Conservation (phyloP, 2,888 invertebrate species). For the Torymus auratus region DNA sequence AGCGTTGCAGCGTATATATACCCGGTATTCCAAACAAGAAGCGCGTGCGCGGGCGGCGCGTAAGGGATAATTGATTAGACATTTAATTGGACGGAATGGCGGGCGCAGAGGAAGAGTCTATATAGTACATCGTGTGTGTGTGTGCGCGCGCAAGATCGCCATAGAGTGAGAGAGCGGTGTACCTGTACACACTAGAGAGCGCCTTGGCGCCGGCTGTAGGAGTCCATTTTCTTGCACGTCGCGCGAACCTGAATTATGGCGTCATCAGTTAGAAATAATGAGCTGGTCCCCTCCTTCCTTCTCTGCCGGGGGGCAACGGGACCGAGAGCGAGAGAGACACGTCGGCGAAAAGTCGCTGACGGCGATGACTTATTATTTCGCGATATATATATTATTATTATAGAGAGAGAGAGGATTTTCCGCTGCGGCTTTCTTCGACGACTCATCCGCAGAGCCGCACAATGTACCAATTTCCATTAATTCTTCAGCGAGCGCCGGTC, state of each 20-base stretch:
- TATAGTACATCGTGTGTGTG: too few relatives aligned
- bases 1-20: neutral
- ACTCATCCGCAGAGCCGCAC: neutral
- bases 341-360: slow-evolving; percentile 67
- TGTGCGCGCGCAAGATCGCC: too few relatives aligned
- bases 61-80: slow-evolving; percentile 67
- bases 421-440: neutral
- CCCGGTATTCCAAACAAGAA: slow-evolving; percentile 7
- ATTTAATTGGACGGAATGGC: slow-evolving; percentile 68
- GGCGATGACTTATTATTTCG: slow-evolving; percentile 70
- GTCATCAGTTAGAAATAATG: slow-evolving; percentile 74
- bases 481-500: slow-evolving; percentile 17
- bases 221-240: slow-evolving; percentile 73
- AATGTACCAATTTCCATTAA: slow-evolving; percentile 46
- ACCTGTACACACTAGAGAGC: slow-evolving; percentile 2
- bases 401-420: slow-evolving; percentile 61
- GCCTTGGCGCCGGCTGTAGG: slow-evolving; percentile 54
- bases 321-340: slow-evolving; percentile 63
- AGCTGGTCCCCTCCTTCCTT: slow-evolving; percentile 60
- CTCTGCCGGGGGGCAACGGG: neutral
- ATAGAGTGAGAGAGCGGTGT: too few relatives aligned
- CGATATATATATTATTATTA: slow-evolving; percentile 62
- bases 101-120: slow-evolving; percentile 25
- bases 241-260: slow-evolving; percentile 71
- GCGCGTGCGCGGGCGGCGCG: slow-evolving; percentile 15